These are phyloP conservation scores for Tipula vernalis DNA, from an alignment of 2,888 invertebrate species.

Conservation along the genomic window DNA sequence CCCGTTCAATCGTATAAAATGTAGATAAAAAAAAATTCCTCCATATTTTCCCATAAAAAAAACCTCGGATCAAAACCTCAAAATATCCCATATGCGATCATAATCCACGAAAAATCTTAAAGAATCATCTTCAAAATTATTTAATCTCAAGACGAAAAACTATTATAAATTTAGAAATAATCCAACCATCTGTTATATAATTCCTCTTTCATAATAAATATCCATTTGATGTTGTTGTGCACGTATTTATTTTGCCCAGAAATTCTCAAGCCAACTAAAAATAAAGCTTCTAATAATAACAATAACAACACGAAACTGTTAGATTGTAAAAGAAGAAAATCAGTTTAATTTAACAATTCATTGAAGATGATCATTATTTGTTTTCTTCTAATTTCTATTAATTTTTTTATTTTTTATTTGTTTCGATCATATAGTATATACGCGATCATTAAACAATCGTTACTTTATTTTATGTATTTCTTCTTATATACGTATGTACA, in stretches of 20 bases:
- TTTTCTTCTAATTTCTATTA: constrained; percentile 4
- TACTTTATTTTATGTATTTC: neutral
- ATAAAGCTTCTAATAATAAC: neutral
- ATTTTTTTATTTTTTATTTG: neutral
- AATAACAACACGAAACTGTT: neutral
- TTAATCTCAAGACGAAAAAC: neutral
- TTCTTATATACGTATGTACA: neutral
- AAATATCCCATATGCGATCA: neutral
- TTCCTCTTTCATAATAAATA: neutral
- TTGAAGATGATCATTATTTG: neutral
- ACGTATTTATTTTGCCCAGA: neutral
- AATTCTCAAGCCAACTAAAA: neutral
- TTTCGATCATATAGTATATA: neutral
- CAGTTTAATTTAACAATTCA: constrained; percentile 4
- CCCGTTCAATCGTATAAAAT: no score
- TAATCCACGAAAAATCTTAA: neutral
- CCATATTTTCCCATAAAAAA: neutral
- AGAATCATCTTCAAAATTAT: neutral
- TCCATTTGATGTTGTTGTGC: neutral
- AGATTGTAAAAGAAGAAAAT: neutral
- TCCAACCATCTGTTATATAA: neutral
- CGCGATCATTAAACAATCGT: neutral
- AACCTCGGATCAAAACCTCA: neutral
- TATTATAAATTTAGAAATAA: neutral
- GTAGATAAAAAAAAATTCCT: neutral